Conservation (phyloP, 2,797 vertebrate species). For the Eospalax fontanierii region DNA sequence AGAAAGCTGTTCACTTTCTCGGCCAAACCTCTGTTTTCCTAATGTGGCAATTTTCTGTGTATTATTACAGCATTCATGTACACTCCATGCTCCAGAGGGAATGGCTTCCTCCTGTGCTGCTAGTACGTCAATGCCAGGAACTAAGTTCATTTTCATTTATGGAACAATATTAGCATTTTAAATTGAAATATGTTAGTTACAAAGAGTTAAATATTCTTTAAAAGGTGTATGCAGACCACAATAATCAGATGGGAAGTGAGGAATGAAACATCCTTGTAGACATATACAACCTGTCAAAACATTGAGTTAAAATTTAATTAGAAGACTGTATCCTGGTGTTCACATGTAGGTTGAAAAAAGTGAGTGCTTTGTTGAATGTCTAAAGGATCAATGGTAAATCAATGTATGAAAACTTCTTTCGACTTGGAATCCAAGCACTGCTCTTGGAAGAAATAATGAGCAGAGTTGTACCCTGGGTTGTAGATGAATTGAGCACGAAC, state of each 20-base stretch:
- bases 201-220: not conserved
- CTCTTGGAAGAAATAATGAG: not conserved
- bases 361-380: not conserved
- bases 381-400: constrained; percentile 20
- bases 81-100: not conserved
- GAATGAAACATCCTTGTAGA: not conserved
- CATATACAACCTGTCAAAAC: not conserved
- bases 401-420: not conserved
- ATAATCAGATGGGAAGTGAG: not conserved
- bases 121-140: not conserved
- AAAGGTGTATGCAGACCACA: not conserved
- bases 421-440: not conserved
- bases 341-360: not conserved
- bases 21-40: not conserved
- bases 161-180: not conserved
- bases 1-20: not conserved
- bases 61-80: not conserved
- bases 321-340: not conserved
- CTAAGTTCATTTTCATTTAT: not conserved
- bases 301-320: not conserved
- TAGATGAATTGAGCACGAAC: not conserved
- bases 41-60: not conserved
- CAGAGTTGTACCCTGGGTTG: not conserved
- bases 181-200: not conserved
- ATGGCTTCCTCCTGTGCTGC: too few relatives aligned